Evolutionary conservation across 2,888 invertebrate genomes (phyloP), one percentile per base, ranked within the genome.

Genomic region (Baccha elongata): DNA sequence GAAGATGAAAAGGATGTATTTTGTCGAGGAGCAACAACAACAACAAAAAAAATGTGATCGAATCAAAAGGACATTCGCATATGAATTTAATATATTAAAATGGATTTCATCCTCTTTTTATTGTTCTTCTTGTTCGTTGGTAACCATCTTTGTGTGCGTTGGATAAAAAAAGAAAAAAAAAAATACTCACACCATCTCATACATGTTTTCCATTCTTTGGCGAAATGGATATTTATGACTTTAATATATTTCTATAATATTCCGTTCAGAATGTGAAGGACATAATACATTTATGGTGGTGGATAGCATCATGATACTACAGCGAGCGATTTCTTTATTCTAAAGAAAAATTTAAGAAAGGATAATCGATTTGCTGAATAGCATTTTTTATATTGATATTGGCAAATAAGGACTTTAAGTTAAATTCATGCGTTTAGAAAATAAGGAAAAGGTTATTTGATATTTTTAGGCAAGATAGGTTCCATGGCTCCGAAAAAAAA

Each of bases 61-160:
- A 79, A 84, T 79, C 78, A 79, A 79, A 72, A 83, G 83, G 83
- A 85, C 85, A 85, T 83, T 68, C 79, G 69, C 84, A 79, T 85
- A 85, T 85, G 85, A 85, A 84, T 85, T 84, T 84, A 84, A 85
- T 85, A 85, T 84, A 85, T 75, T 73, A 75, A 84, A 85, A 85
- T 85, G 85, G 84, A 79, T 84, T 84, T 84, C 13, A 19, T 15
- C 81, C 58, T 68, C 74, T 55, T 76, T 67, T 73, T 71, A 48
- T 79, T 71, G 60, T 68, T 74, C 35, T 71, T 40, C 48, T 37
- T 26, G 44, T 44, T 58, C 21, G 21, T 32, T 68, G 58, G 52
- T 35, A 72, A 60, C 29, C 29, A 5, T 8, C 29, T 32, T 52
- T 55, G 32, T 44, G 42, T 64, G 76, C 62, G 69, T 76, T 53